These are phyloP conservation scores for Macquaria ambigua DNA, from an alignment of 2,113 vertebrate genomes.

Conservation along the genomic window DNA sequence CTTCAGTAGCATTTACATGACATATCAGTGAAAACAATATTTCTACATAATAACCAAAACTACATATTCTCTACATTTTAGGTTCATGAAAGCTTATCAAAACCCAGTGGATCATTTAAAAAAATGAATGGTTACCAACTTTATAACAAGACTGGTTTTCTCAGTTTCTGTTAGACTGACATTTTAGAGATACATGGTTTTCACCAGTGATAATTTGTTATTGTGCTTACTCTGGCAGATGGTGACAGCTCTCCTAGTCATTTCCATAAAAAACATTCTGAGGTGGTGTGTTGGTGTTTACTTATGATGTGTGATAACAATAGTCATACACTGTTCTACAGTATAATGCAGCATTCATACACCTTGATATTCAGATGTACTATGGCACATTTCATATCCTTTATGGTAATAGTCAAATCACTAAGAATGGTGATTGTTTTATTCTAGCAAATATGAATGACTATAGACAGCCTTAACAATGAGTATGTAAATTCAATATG, in stretches of 20 bases:
- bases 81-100: background rate
- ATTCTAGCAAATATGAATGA: background rate
- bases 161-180: background rate
- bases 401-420: background rate
- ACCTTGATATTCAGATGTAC: background rate
- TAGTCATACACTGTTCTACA: background rate
- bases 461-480: background rate
- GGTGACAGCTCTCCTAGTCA: constrained; percentile 1
- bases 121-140: background rate
- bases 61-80: background rate
- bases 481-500: background rate
- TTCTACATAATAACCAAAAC: background rate
- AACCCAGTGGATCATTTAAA: background rate
- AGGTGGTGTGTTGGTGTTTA: background rate
- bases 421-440: background rate
- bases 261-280: constrained; percentile 5
- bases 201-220: constrained; percentile 3
- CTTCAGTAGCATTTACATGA: background rate
- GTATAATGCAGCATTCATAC: background rate
- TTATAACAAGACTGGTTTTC: background rate
- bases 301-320: background rate
- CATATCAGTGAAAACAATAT: background rate
- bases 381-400: background rate
- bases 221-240: constrained; percentile 3
- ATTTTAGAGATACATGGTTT: background rate